Conservation (phyloP, 2,888 invertebrate genomes). For the Lapara coniferarum region DNA sequence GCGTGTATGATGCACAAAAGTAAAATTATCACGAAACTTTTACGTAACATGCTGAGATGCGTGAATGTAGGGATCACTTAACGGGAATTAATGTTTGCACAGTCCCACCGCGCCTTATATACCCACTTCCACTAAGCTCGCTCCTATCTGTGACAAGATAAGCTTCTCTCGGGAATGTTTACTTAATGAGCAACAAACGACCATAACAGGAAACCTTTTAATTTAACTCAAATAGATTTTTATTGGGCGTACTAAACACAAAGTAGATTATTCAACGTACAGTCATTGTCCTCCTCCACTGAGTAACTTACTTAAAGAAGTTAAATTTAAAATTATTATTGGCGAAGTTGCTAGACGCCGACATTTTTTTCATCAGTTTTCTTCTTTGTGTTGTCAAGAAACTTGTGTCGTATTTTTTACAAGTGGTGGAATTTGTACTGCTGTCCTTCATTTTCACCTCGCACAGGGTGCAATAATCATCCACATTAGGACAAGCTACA, state of each 20-base stretch:
- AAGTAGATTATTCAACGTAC: constrained; percentile 36
- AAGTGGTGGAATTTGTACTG: constrained; percentile 44
- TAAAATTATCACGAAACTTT: constrained; percentile 49
- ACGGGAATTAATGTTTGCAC: constrained; percentile 66
- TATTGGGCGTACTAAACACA: constrained; percentile 36
- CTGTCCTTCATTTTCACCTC: constrained; percentile 44
- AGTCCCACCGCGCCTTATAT: constrained; percentile 65
- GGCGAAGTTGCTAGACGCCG: background rate
- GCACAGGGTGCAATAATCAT: constrained; percentile 58
- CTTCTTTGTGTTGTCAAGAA: constrained; percentile 39
- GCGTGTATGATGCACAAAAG: constrained; percentile 54
- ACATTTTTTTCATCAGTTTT: constrained; percentile 27
- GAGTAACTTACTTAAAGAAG: constrained; percentile 6
- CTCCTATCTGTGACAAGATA: constrained; percentile 73
- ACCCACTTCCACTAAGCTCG: constrained; percentile 52
- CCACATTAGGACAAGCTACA: constrained; percentile 57
- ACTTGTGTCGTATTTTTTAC: constrained; percentile 47
- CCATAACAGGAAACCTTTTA: constrained; percentile 56
- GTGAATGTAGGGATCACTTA: constrained; percentile 43
- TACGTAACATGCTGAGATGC: constrained; percentile 56
- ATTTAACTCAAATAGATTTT: constrained; percentile 48
- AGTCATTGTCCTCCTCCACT: constrained; percentile 6
- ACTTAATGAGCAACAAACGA: constrained; percentile 72
- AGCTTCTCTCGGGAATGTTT: constrained; percentile 75
- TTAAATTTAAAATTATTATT: background rate